Percentiles rank a stretch among this genome's conserved stretches.
These are phyloP conservation scores for Microdon myrmicae DNA, from an alignment of 2,888 invertebrate genomes.

Conservation along the genomic window DNA sequence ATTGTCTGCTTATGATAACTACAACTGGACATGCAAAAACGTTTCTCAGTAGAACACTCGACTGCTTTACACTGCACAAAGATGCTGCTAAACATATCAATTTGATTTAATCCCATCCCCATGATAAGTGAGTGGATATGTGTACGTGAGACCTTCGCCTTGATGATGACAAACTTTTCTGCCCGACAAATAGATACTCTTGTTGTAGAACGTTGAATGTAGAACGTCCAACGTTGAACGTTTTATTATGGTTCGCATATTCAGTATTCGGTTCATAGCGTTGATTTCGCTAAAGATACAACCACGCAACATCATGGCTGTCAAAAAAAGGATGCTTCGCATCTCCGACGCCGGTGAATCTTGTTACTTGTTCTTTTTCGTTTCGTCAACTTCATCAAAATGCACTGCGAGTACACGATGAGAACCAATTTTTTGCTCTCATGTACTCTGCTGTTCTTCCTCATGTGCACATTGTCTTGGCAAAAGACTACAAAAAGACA, in stretches of 20 bases:
- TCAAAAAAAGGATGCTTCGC: slow-evolving; percentile 42
- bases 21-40: slow-evolving; percentile 13
- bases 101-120: slow-evolving; percentile 8
- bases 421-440: slow-evolving; percentile 44
- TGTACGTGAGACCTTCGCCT: slow-evolving; percentile 34
- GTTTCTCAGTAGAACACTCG: slow-evolving; percentile 6
- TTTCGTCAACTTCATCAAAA: slow-evolving; percentile 40
- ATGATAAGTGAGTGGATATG: slow-evolving; percentile 8
- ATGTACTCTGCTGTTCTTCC: slow-evolving; percentile 1
- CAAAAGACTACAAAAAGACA: slow-evolving; percentile 1
- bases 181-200: too few relatives aligned
- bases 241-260: too few relatives aligned
- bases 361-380: slow-evolving; percentile 11
- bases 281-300: slow-evolving; percentile 45
- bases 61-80: slow-evolving; percentile 1
- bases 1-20: slow-evolving; percentile 36
- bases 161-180: slow-evolving; percentile 16
- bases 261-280: slow-evolving; percentile 36
- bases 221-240: too few relatives aligned
- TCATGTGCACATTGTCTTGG: slow-evolving; percentile 10
- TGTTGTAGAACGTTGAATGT: too few relatives aligned
- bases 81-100: slow-evolving; percentile 24
- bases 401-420: slow-evolving; percentile 48
- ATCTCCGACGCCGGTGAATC: slow-evolving; percentile 29
- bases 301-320: slow-evolving; percentile 36